A percentile compares a stretch with the other conserved stretches of the same genome.
Conservation (phyloP, 2,888 invertebrate genomes). For the Ornithoptera alexandrae region DNA sequence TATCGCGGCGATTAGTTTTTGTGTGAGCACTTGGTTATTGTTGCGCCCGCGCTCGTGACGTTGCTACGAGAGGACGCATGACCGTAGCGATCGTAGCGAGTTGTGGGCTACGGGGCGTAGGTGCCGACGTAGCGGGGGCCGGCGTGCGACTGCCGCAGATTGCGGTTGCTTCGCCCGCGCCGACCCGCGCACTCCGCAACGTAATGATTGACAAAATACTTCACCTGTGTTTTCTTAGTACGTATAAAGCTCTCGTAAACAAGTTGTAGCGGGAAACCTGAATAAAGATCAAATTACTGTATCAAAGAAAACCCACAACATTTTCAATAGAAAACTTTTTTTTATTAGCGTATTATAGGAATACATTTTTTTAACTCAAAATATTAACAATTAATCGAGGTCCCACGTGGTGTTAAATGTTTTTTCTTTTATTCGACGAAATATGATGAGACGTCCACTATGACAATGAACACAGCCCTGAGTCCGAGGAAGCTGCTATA, state of each 20-base stretch:
- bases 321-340: not conserved
- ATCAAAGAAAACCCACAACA: constrained; percentile 4
- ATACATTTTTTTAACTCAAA: too few species aligned
- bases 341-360: too few species aligned
- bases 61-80: constrained; percentile 48
- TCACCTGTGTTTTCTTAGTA: constrained; percentile 66
- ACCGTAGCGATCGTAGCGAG: constrained; percentile 37
- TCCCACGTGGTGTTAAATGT: too few species aligned
- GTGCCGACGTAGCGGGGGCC: constrained; percentile 46
- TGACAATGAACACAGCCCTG: too few species aligned
- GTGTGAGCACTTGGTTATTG: not conserved
- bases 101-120: constrained; percentile 37
- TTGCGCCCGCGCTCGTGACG: constrained; percentile 38
- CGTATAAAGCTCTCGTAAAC: constrained; percentile 47
- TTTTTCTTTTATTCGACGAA: too few species aligned
- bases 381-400: too few species aligned
- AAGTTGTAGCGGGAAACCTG: constrained; percentile 39
- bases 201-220: constrained; percentile 74
- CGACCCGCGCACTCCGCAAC: constrained; percentile 40
- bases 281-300: constrained; percentile 29
- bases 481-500: too few species aligned
- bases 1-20: not conserved
- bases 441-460: too few species aligned
- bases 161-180: constrained; percentile 39
- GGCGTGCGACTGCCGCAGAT: constrained; percentile 45